Percentiles rank a stretch among this genome's conserved stretches.
These are phyloP conservation scores for Zelleria hepariella DNA, from an alignment of 2,888 invertebrate species.

Conservation along the genomic window DNA sequence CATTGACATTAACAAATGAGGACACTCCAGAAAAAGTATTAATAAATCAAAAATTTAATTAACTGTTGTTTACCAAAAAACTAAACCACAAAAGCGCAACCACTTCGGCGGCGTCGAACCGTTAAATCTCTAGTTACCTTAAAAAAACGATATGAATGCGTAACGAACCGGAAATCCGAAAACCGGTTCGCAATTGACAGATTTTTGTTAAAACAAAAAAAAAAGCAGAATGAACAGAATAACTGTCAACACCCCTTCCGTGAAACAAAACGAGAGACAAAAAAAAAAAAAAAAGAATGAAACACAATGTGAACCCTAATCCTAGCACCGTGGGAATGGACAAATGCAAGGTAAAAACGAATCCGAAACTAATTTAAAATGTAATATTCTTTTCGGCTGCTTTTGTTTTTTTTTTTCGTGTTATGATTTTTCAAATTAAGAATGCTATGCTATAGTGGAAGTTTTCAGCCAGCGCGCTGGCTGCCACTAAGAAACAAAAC, in stretches of 20 bases:
- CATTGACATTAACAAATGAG: background rate
- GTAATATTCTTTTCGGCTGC: slow-evolving; percentile 54
- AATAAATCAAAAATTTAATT: slow-evolving; percentile 68
- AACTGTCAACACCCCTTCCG: slow-evolving; percentile 70
- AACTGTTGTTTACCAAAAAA: slow-evolving; percentile 47
- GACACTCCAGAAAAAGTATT: slow-evolving; percentile 26
- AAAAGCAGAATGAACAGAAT: slow-evolving; percentile 52
- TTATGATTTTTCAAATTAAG: slow-evolving; percentile 23
- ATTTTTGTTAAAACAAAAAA: slow-evolving; percentile 53
- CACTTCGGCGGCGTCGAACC: slow-evolving; percentile 49
- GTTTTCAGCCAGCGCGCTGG: slow-evolving; percentile 15
- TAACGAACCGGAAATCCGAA: slow-evolving; percentile 46
- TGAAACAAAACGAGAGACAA: slow-evolving; percentile 61
- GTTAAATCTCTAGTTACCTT: slow-evolving; percentile 58
- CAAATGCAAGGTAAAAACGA: slow-evolving; percentile 64
- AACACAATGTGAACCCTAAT: slow-evolving; percentile 59
- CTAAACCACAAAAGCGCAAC: slow-evolving; percentile 59
- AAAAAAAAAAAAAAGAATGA: slow-evolving; percentile 52
- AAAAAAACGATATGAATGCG: slow-evolving; percentile 54
- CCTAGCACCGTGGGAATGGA: slow-evolving; percentile 63
- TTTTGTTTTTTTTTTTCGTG: slow-evolving; percentile 28
- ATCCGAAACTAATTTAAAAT: slow-evolving; percentile 70
- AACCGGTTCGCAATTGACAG: slow-evolving; percentile 65
- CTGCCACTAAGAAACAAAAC: background rate
- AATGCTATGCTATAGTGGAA: slow-evolving; percentile 18